Evolutionary conservation across 2,797 vertebrate genomes (phyloP).

Genomic region (Cheirogaleus major): DNA sequence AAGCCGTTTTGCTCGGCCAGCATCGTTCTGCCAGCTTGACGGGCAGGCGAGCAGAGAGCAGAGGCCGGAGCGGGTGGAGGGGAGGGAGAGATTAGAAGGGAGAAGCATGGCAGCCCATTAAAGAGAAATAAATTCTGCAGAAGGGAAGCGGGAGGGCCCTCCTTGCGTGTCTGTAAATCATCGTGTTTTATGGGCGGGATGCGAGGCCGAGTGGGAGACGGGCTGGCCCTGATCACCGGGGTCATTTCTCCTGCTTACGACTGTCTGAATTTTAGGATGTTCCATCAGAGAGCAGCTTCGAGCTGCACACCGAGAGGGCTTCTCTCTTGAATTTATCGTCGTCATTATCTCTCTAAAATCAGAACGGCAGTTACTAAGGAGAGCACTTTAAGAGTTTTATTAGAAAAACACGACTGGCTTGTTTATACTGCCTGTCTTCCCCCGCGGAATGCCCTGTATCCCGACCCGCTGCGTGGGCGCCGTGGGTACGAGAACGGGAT

Average conservation of each 20-base stretch:
- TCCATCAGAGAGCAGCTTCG: neutral
- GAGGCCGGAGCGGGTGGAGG: neutral
- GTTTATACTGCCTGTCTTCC: neutral
- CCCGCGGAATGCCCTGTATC: rapidly evolving
- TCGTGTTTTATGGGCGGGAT: constrained; percentile 67
- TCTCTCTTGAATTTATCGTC: constrained; percentile 50
- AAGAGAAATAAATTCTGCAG: constrained; percentile 56
- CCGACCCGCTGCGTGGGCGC: rapidly evolving
- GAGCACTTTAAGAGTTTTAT: constrained; percentile 6
- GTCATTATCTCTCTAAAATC: neutral
- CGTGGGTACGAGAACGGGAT: rapidly evolving
- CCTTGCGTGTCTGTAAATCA: constrained; percentile 72
- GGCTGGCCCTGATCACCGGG: constrained; percentile 37
- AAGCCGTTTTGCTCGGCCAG: neutral
- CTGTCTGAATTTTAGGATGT: constrained; percentile 48
- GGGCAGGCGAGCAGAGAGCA: neutral
- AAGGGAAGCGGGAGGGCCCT: constrained; percentile 55
- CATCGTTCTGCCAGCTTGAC: neutral
- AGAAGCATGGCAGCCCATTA: constrained; percentile 21
- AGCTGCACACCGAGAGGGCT: neutral
- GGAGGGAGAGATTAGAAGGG: neutral
- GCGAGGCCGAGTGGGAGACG: constrained; percentile 30
- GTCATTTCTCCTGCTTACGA: constrained; percentile 40
- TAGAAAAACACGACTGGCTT: neutral
- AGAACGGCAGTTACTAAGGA: neutral